phyloP scores from a whole-genome alignment of 2,888 invertebrate species.

The Ectemnius continuus region DNA sequence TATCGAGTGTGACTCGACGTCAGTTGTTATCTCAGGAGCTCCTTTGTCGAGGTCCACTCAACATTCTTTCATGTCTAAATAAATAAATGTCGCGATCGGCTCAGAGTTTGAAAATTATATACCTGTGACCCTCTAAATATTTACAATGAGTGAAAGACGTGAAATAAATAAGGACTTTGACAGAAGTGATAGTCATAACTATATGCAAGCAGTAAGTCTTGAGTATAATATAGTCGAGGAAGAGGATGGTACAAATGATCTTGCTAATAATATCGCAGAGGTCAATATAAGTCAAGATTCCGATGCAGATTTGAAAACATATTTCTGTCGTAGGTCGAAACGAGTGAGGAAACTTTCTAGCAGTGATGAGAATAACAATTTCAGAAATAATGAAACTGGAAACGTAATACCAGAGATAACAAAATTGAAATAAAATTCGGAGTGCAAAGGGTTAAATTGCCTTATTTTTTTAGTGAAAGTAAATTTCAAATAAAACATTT shows the following conservation, averaged over 20 bases:
- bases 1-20: too few species aligned
- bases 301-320: constrained; percentile 21
- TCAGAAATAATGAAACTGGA: too few species aligned
- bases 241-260: constrained; percentile 21
- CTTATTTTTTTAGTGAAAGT: too few species aligned
- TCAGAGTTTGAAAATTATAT: too few species aligned
- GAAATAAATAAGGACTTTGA: constrained; percentile 29
- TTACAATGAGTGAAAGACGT: constrained; percentile 24
- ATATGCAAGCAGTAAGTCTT: constrained; percentile 27
- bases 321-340: constrained; percentile 22
- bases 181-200: constrained; percentile 23
- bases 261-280: constrained; percentile 23
- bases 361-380: constrained; percentile 21
- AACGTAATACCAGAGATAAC: too few species aligned
- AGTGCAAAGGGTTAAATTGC: too few species aligned
- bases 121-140: constrained; percentile 24
- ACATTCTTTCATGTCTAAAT: too few species aligned
- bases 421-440: too few species aligned
- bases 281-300: constrained; percentile 24
- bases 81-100: too few species aligned
- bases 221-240: constrained; percentile 24
- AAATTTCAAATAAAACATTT: too few species aligned
- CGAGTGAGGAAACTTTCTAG: constrained; percentile 24
- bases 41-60: too few species aligned
- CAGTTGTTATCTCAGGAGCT: too few species aligned